These are phyloP conservation scores for Aporophyla nigra DNA, from an alignment of 2,888 invertebrate genomes.

Conservation along the genomic window DNA sequence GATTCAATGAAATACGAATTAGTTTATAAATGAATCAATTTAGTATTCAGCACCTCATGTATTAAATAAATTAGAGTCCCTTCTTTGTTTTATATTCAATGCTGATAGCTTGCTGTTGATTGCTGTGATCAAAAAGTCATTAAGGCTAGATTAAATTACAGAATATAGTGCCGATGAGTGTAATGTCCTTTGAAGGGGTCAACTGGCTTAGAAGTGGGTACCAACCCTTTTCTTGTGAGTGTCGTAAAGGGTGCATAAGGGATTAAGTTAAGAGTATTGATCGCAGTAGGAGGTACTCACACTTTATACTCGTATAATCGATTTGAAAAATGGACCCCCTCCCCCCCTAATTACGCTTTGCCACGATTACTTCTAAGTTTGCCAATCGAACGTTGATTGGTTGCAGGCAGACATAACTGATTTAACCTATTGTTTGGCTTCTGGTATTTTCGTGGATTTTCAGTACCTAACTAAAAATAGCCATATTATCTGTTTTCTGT, in stretches of 20 bases:
- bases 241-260: not conserved
- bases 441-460: not conserved
- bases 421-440: no score
- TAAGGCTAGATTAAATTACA: conserved; percentile 34
- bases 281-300: not conserved
- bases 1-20: conserved; percentile 16
- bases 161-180: conserved; percentile 23
- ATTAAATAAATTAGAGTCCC: conserved; percentile 54
- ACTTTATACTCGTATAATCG: not conserved
- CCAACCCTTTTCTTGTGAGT: not conserved
- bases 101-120: conserved; percentile 50
- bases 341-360: not conserved
- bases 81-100: conserved; percentile 48
- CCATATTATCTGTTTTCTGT: no score
- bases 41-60: conserved; percentile 45
- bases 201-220: not conserved
- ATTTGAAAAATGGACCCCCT: not conserved
- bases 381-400: not conserved
- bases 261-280: not conserved
- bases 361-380: no score
- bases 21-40: conserved; percentile 43
- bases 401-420: not conserved
- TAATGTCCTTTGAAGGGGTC: conserved; percentile 25
- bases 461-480: no score
- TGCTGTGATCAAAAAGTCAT: conserved; percentile 56